phyloP scores from a whole-genome alignment of 2,113 vertebrate genomes.

The Laticauda laticaudata region DNA sequence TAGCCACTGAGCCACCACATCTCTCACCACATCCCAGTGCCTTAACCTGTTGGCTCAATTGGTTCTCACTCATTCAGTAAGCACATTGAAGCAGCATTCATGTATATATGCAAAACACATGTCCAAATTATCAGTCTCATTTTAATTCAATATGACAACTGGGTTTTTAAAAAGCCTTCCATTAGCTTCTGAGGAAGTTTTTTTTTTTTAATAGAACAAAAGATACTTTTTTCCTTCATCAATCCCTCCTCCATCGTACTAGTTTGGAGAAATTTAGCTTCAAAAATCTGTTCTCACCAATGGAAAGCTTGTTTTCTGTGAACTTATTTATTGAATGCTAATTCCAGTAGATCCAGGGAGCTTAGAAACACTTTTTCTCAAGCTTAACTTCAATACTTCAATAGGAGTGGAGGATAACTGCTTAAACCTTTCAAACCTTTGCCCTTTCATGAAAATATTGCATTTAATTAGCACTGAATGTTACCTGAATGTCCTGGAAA shows the following conservation, averaged over 20 bases:
- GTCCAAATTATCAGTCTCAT: background rate
- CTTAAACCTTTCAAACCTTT: background rate
- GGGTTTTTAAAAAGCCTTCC: background rate
- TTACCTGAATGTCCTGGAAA: background rate
- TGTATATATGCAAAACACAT: background rate
- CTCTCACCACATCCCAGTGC: no score
- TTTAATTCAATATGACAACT: background rate
- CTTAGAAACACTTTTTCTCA: background rate
- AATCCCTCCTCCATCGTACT: background rate
- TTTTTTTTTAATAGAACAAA: background rate
- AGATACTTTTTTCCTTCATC: background rate
- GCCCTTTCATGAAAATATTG: background rate
- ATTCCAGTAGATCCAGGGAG: background rate
- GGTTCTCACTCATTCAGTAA: background rate
- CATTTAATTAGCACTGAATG: background rate
- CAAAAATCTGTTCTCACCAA: background rate
- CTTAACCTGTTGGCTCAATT: no score
- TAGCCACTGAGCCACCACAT: no score
- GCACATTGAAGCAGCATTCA: background rate
- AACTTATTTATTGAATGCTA: background rate
- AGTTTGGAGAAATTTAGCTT: background rate
- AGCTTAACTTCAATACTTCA: background rate
- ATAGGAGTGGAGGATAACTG: background rate
- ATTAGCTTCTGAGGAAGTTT: background rate
- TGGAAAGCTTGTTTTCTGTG: background rate